A percentile compares a stretch with the other conserved stretches of the same genome.
Conservation (phyloP, 2,888 invertebrate species). For the Tenthredo mesomela region DNA sequence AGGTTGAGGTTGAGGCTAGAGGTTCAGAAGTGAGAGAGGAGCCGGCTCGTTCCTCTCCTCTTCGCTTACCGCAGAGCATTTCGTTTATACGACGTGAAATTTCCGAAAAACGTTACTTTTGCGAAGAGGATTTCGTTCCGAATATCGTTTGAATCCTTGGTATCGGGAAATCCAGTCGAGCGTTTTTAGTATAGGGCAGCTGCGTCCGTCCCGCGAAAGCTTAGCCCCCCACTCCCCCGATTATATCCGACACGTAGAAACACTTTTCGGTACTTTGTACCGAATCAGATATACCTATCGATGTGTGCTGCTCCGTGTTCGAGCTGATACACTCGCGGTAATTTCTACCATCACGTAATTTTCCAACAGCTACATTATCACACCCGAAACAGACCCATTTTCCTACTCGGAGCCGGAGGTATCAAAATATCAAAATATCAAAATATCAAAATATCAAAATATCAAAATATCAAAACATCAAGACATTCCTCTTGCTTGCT, state of each 20-base stretch:
- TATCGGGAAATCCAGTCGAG: background rate
- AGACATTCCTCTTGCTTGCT: background rate
- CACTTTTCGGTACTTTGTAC: constrained; percentile 72
- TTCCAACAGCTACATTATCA: background rate
- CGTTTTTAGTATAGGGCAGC: constrained; percentile 24
- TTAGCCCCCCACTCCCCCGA: constrained; percentile 2
- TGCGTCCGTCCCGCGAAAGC: constrained; percentile 48
- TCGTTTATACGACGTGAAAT: constrained; percentile 60
- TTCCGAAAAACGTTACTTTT: constrained; percentile 54
- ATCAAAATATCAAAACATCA: background rate
- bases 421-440: background rate
- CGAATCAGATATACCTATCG: constrained; percentile 7
- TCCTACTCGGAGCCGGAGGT: background rate
- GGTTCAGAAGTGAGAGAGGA: constrained; percentile 40
- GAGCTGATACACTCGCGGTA: background rate
- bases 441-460: background rate
- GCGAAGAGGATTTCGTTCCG: constrained; percentile 17
- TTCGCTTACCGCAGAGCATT: constrained; percentile 55
- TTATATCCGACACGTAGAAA: constrained; percentile 67
- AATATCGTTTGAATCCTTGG: constrained; percentile 12
- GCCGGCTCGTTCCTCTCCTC: constrained; percentile 30
- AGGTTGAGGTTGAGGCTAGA: constrained; percentile 34
- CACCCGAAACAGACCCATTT: background rate
- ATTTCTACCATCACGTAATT: background rate
- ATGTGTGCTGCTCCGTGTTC: background rate